Percentiles rank a stretch among this genome's conserved stretches.
Evolutionary conservation across 2,888 invertebrate genomes (phyloP).

Genomic region (Xanthia togata): DNA sequence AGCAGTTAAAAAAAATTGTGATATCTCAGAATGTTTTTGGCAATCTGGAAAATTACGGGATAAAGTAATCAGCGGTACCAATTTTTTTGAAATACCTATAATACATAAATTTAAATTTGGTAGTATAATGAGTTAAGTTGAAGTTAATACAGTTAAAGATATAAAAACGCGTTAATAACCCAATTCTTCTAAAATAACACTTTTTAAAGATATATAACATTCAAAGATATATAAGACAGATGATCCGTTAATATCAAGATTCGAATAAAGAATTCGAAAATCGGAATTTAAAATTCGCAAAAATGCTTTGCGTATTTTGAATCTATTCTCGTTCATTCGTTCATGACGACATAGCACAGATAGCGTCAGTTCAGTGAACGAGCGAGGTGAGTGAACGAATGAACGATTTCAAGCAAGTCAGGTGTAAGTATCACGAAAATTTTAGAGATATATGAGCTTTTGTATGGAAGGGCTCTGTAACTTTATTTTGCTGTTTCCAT

Average conservation of each 20-base stretch:
- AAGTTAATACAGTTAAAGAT: not conserved
- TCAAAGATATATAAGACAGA: conserved; percentile 35
- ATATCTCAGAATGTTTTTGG: not conserved
- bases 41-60: not conserved
- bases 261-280: conserved; percentile 54
- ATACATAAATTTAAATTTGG: not conserved
- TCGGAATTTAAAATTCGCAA: conserved; percentile 43
- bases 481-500: conserved; percentile 29
- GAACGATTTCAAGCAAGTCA: conserved; percentile 62
- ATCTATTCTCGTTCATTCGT: conserved; percentile 65
- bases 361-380: conserved; percentile 68
- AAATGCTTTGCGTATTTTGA: conserved; percentile 57
- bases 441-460: conserved; percentile 55
- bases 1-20: not conserved
- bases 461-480: conserved; percentile 27
- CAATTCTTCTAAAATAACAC: not conserved
- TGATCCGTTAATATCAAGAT: conserved; percentile 50
- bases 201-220: conserved; percentile 14
- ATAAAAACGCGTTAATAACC: conserved; percentile 4
- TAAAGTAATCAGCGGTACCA: not conserved
- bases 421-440: conserved; percentile 63
- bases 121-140: not conserved
- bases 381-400: conserved; percentile 65
- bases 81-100: too few species aligned
- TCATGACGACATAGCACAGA: conserved; percentile 60